Percentiles rank a stretch among this genome's conserved stretches.
These are phyloP conservation scores for Lagria hirta DNA, from an alignment of 2,888 invertebrate species.

Conservation along the genomic window DNA sequence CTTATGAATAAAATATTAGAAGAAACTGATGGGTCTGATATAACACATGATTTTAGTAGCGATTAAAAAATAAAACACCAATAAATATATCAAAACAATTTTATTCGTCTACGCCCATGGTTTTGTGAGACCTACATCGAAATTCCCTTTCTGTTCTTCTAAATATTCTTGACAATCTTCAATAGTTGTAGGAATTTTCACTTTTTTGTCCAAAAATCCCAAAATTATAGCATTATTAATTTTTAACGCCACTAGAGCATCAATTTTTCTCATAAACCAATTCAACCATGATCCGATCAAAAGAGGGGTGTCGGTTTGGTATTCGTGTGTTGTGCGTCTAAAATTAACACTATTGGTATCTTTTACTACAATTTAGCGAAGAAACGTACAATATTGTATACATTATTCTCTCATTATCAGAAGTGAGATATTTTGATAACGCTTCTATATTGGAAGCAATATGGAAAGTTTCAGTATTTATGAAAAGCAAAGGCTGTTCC, in stretches of 20 bases:
- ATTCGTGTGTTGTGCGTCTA: constrained; percentile 56
- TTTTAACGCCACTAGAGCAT: constrained; percentile 47
- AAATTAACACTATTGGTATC: constrained; percentile 4
- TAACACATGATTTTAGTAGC: neutral
- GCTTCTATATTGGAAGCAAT: constrained; percentile 56
- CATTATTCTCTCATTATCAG: constrained; percentile 44
- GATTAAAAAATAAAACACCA: no score
- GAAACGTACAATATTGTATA: constrained; percentile 54
- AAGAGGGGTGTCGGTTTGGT: constrained; percentile 54
- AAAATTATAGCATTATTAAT: constrained; percentile 55
- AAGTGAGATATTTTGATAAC: constrained; percentile 52
- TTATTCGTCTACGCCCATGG: constrained; percentile 48
- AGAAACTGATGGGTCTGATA: constrained; percentile 2
- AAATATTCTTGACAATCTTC: constrained; percentile 41
- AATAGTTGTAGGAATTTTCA: constrained; percentile 37
- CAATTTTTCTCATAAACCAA: constrained; percentile 55
- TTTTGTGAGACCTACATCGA: constrained; percentile 48
- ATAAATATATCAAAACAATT: neutral
- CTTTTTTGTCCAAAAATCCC: constrained; percentile 49
- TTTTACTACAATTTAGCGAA: neutral
- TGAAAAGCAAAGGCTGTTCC: constrained; percentile 57
- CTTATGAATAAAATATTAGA: constrained; percentile 39
- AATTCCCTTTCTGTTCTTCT: constrained; percentile 40
- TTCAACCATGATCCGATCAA: constrained; percentile 56
- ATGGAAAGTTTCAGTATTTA: constrained; percentile 63